Conservation (phyloP, 2,888 invertebrate genomes). For the Hirtodrosophila duncani region DNA sequence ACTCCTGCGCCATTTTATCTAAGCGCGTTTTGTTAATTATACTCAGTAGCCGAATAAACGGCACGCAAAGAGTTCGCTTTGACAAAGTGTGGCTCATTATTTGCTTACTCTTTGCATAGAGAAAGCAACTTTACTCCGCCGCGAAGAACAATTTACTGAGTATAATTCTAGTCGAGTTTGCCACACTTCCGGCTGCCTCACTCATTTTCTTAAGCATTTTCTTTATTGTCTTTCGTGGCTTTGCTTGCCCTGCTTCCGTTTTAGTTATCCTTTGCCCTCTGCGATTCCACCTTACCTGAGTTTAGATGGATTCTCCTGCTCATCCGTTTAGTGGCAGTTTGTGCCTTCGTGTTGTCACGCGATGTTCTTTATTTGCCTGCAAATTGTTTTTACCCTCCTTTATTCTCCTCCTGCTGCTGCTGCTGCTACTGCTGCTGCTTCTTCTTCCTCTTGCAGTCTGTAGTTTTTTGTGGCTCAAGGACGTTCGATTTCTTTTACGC, state of each 20-base stretch:
- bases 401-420: slow-evolving; percentile 18
- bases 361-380: slow-evolving; percentile 46
- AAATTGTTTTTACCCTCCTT: slow-evolving; percentile 45
- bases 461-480: slow-evolving; percentile 51
- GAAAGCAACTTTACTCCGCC: too few species aligned
- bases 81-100: too few species aligned
- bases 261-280: slow-evolving; percentile 14
- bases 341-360: slow-evolving; percentile 65
- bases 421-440: slow-evolving; percentile 2
- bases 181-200: too few species aligned
- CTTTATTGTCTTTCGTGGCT: slow-evolving; percentile 38
- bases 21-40: slow-evolving; percentile 61
- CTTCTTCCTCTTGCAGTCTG: slow-evolving; percentile 18
- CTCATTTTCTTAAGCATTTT: slow-evolving; percentile 32
- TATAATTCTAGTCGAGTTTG: too few species aligned
- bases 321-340: slow-evolving; percentile 46
- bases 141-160: too few species aligned
- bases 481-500: slow-evolving; percentile 62
- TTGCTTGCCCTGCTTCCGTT: slow-evolving; percentile 14
- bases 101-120: too few species aligned
- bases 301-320: slow-evolving; percentile 49
- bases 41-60: too few species aligned
- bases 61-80: too few species aligned
- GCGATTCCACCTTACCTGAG: too few species aligned
- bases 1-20: slow-evolving; percentile 52